Conservation (phyloP, 2,113 vertebrate genomes). For the Bos taurus region ARS-UCD2.0 NC_037331.1:115624501-115625000, state of each 20-base stretch:
- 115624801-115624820: neutral
- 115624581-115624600: neutral
- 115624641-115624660: neutral
- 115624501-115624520: neutral
- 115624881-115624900: neutral
- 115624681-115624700: neutral
- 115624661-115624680: neutral
- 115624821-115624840: neutral
- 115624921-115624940: neutral
- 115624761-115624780: neutral
- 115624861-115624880: neutral
- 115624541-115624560: neutral
- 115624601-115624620: neutral
- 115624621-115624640: neutral
- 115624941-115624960: too few species aligned
- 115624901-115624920: neutral
- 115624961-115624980: neutral
- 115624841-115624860: neutral
- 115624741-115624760: neutral
- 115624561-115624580: neutral
- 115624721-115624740: neutral
- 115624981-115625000: neutral
- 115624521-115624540: accelerated
- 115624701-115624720: neutral
- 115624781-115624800: neutral